Evolutionary conservation across 2,113 vertebrate species (phyloP).

Genomic region (Mugil cephalus): DNA sequence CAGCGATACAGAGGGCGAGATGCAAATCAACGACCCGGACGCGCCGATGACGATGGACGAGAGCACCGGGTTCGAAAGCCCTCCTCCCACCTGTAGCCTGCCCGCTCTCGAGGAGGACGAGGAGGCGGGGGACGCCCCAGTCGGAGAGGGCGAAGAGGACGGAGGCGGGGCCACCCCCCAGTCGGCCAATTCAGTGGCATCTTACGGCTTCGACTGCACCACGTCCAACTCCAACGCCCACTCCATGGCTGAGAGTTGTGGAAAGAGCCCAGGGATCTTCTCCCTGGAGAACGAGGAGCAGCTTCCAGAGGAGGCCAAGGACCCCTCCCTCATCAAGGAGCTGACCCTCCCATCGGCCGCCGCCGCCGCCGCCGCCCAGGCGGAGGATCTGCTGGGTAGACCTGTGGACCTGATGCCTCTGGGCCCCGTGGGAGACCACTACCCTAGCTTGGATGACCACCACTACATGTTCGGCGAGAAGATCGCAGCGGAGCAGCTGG

Average conservation of each 20-base stretch:
- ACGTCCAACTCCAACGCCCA: conserved; percentile 86
- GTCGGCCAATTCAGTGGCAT: conserved; percentile 86
- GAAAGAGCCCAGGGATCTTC: conserved; percentile 87
- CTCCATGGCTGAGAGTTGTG: conserved; percentile 86
- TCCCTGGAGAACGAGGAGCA: conserved; percentile 88
- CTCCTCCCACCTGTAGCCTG: conserved; percentile 63
- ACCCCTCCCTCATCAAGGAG: conserved; percentile 85
- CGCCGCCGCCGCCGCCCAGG: conserved; percentile 58
- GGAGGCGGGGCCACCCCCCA: conserved; percentile 83
- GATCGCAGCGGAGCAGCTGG: conserved; percentile 55
- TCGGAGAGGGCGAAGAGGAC: conserved; percentile 75
- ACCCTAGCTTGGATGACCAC: conserved; percentile 66
- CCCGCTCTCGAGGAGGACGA: conserved; percentile 78
- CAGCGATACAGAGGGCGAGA: conserved; percentile 85
- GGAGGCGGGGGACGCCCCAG: conserved; percentile 65
- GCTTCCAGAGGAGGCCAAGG: conserved; percentile 84
- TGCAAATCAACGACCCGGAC: conserved; percentile 82
- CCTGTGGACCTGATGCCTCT: conserved; percentile 84
- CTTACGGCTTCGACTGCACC: conserved; percentile 87
- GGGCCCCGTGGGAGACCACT: conserved; percentile 56
- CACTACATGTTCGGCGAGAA: conserved; percentile 81
- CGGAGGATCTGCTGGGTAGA: conserved; percentile 71
- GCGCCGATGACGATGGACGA: conserved; percentile 58
- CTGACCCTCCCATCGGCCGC: conserved; percentile 76
- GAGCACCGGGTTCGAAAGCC: conserved; percentile 74